Evolutionary conservation across 2,113 vertebrate species (phyloP).

Genomic region (Myocastor coypus): DNA sequence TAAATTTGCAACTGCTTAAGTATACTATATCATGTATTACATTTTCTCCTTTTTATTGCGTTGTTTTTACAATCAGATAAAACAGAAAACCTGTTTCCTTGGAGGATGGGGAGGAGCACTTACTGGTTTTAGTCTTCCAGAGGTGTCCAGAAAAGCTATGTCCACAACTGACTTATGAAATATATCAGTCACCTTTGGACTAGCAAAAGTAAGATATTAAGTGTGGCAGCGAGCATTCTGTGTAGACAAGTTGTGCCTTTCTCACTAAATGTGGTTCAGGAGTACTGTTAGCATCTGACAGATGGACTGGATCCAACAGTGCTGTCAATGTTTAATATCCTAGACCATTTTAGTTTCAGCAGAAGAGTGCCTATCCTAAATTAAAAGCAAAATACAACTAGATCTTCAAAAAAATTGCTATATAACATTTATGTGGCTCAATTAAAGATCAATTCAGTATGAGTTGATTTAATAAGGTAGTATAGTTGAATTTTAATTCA

Average conservation of each 20-base stretch:
- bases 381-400: constrained; percentile 68
- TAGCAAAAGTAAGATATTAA: constrained; percentile 74
- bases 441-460: constrained; percentile 34
- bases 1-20: constrained; percentile 34
- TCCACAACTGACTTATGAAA: constrained; percentile 72
- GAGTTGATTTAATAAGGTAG: constrained; percentile 29
- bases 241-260: constrained; percentile 47
- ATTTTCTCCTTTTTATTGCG: constrained; percentile 20
- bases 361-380: constrained; percentile 43
- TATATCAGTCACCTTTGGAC: constrained; percentile 65
- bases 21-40: not conserved
- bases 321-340: constrained; percentile 61
- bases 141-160: not conserved
- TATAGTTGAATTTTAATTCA: constrained; percentile 25
- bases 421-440: constrained; percentile 23
- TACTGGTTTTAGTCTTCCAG: constrained; percentile 1
- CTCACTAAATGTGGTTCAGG: constrained; percentile 69
- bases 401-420: constrained; percentile 62
- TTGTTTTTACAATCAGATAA: constrained; percentile 43
- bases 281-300: constrained; percentile 66
- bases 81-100: constrained; percentile 48
- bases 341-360: not conserved
- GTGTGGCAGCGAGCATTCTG: constrained; percentile 67
- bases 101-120: not conserved
- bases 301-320: constrained; percentile 56